phyloP scores from a whole-genome alignment of 2,888 invertebrate genomes.

The Mythimna lalbum region DNA sequence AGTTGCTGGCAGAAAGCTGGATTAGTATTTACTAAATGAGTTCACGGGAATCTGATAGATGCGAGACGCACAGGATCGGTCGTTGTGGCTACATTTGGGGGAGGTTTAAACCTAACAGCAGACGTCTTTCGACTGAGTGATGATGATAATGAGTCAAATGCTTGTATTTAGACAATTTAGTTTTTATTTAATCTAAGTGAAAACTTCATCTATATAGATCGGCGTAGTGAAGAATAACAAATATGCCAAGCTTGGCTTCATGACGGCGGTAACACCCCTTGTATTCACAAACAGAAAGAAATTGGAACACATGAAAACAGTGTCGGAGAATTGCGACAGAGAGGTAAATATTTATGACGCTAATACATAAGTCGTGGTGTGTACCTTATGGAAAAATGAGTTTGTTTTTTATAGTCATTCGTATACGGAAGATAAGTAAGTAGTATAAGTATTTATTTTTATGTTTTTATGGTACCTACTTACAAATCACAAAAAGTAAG shows the following conservation, averaged over 20 bases:
- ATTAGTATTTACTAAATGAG: no score
- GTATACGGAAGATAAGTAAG: background rate
- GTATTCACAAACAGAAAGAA: slow-evolving; percentile 84
- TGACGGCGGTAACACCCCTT: slow-evolving; percentile 82
- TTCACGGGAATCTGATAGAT: no score
- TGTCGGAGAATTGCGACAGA: slow-evolving; percentile 85
- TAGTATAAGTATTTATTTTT: background rate
- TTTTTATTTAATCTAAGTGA: background rate
- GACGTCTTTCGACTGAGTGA: no score
- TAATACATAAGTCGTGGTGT: slow-evolving; percentile 33
- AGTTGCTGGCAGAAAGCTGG: no score
- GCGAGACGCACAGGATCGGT: no score
- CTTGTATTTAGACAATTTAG: no score
- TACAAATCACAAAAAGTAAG: no score
- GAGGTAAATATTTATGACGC: slow-evolving; percentile 76
- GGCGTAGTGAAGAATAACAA: slow-evolving; percentile 82
- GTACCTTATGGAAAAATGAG: slow-evolving; percentile 19
- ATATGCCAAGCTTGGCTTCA: slow-evolving; percentile 85
- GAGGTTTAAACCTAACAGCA: no score
- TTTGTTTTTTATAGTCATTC: slow-evolving; percentile 27
- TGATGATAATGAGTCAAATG: no score
- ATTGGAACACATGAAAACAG: slow-evolving; percentile 84
- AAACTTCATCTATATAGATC: slow-evolving; percentile 71
- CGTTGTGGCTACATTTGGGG: no score
- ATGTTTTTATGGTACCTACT: no score